Percentiles rank a stretch among this genome's conserved stretches.
Conservation (phyloP, 2,113 vertebrate genomes). For the Cynocephalus volans region DNA sequence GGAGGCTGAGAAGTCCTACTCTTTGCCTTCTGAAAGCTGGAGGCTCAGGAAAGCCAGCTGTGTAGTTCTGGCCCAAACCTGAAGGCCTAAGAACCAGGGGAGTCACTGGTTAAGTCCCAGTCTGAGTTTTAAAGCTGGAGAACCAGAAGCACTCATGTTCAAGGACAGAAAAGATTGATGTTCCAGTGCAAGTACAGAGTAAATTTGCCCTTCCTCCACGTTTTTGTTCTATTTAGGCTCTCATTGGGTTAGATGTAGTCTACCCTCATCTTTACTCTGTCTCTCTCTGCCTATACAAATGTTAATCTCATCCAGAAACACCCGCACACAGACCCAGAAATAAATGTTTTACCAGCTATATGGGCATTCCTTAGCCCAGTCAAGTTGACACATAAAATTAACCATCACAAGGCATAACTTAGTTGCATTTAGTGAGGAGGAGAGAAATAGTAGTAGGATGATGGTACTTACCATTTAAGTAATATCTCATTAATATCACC, state of each 20-base stretch:
- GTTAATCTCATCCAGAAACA: not conserved
- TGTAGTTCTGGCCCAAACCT: not conserved
- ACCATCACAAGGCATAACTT: not conserved
- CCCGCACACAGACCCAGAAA: not conserved
- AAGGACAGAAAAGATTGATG: not conserved
- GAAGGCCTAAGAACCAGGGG: not conserved
- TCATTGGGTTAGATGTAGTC: not conserved
- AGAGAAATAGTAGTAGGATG: not conserved
- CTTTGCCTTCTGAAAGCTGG: not conserved
- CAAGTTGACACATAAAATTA: not conserved
- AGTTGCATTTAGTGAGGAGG: not conserved
- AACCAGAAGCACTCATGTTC: not conserved
- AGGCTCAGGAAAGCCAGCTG: not conserved
- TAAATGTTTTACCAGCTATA: not conserved
- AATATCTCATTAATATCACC: not conserved
- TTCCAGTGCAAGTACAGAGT: not conserved
- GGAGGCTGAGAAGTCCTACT: not conserved
- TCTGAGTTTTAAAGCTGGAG: not conserved
- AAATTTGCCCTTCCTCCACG: not conserved
- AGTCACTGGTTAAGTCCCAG: not conserved
- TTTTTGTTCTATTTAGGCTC: not conserved
- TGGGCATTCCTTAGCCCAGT: not conserved
- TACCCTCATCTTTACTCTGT: not conserved
- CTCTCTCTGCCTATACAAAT: not conserved
- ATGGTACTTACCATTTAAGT: not conserved